Conservation (phyloP, 2,888 invertebrate genomes). For the Oscheius sp. region DNA sequence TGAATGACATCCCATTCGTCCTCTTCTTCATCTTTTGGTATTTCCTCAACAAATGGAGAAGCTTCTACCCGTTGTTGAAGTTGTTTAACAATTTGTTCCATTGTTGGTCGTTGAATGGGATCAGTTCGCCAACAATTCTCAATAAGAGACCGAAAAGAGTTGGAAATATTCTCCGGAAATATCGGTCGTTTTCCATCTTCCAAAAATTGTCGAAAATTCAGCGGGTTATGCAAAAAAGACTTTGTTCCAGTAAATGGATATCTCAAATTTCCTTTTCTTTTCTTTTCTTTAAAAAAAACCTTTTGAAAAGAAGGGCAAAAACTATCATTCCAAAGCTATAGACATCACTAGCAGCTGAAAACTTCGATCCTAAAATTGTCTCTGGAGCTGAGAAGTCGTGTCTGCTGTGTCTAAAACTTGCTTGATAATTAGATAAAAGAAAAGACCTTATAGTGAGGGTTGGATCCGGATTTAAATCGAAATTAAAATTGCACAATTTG, state of each 20-base stretch:
- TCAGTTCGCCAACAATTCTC: conserved; percentile 3
- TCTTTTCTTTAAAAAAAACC: background rate
- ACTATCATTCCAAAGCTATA: conserved; percentile 14
- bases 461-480: conserved; percentile 10
- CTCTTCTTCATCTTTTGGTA: background rate
- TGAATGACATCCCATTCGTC: background rate
- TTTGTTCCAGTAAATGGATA: background rate
- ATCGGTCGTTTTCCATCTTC: background rate
- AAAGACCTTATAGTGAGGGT: background rate
- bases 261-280: too few species aligned
- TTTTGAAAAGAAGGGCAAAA: background rate
- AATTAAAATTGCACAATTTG: background rate
- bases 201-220: background rate
- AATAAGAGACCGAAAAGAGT: background rate
- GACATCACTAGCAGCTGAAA: background rate
- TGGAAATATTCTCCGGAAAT: background rate
- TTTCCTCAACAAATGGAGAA: too few species aligned
- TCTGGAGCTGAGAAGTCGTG: conserved; percentile 15
- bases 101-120: background rate
- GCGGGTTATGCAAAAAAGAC: background rate
- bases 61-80: background rate
- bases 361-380: background rate
- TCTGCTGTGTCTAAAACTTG: background rate
- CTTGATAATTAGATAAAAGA: background rate
- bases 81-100: background rate